These are phyloP conservation scores for Chloebia gouldiae DNA, from an alignment of 2,113 vertebrate species.

Conservation along the genomic window DNA sequence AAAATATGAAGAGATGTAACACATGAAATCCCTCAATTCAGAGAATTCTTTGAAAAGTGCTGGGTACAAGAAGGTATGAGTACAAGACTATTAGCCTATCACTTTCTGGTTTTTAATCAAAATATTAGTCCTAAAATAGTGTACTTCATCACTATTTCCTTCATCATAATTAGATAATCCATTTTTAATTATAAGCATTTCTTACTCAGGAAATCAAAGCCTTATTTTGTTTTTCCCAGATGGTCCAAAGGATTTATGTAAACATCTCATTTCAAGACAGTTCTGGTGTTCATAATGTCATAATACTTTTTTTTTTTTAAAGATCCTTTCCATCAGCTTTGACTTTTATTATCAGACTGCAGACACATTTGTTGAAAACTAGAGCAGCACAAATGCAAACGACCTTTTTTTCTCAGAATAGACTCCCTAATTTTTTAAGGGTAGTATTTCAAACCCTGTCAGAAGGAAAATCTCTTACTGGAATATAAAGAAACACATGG, in stretches of 20 bases:
- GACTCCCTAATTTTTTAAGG: neutral
- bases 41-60: neutral
- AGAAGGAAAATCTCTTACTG: neutral
- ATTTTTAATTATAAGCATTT: neutral
- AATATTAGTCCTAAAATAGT: neutral
- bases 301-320: fast-evolving
- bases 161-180: neutral
- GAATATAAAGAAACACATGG: neutral
- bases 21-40: neutral
- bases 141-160: neutral
- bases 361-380: neutral
- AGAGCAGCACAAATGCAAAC: neutral
- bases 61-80: neutral
- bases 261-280: neutral
- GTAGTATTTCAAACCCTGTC: neutral
- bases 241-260: neutral
- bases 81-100: neutral
- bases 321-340: neutral
- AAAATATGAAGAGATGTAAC: too few species aligned
- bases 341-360: neutral
- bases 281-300: neutral
- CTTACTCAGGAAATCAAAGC: neutral
- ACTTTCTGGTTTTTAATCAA: fast-evolving
- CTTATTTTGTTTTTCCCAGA: neutral
- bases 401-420: neutral